Conservation (phyloP, 1,140 invertebrate genomes). For the Anoplophora glabripennis region DNA sequence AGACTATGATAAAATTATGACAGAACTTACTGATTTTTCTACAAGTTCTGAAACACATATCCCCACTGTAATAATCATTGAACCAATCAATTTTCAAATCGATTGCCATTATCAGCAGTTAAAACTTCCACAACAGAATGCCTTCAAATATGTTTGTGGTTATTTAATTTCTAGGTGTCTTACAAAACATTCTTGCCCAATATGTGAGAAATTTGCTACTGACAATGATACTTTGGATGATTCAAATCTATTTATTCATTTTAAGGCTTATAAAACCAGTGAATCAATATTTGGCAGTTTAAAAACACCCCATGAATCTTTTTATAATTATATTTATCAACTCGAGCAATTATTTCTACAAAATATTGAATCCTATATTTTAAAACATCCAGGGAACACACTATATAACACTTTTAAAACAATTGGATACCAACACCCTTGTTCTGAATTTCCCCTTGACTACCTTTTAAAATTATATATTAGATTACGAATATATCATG, state of each 20-base stretch:
- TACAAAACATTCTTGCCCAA: too few relatives aligned
- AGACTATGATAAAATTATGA: too few relatives aligned
- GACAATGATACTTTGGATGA: slow-evolving; percentile 1
- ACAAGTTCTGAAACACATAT: too few relatives aligned
- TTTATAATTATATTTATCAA: not conserved
- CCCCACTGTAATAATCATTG: too few relatives aligned
- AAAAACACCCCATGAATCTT: not conserved
- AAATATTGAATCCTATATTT: not conserved
- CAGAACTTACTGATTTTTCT: too few relatives aligned
- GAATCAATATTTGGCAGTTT: not conserved
- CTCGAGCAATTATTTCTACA: not conserved
- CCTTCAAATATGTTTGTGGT: too few relatives aligned
- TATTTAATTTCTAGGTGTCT: too few relatives aligned
- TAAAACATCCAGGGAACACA: not conserved
- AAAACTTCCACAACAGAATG: too few relatives aligned
- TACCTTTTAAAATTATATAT: not conserved
- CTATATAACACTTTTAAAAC: not conserved
- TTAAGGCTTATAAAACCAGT: not conserved
- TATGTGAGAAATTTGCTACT: too few relatives aligned
- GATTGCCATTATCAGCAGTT: too few relatives aligned
- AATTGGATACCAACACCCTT: not conserved
- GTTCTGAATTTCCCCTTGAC: not conserved
- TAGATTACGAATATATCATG: not conserved
- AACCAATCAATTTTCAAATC: too few relatives aligned
- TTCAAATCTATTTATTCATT: not conserved